Conservation (phyloP, 2,113 vertebrate genomes). For the Cololabis saira region DNA sequence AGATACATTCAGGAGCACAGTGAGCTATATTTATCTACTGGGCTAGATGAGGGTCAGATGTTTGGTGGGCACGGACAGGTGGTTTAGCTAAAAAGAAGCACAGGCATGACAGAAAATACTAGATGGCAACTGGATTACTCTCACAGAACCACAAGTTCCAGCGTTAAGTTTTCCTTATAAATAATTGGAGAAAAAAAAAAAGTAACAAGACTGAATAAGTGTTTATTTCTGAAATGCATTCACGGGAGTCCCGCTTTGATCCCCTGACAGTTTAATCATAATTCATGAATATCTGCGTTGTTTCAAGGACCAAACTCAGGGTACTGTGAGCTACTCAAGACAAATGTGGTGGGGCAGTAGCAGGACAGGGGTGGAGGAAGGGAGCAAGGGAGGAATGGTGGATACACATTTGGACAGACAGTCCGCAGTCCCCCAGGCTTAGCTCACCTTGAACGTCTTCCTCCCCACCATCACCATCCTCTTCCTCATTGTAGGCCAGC, state of each 20-base stretch:
- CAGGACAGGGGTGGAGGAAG: constrained; percentile 65
- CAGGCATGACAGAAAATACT: constrained; percentile 56
- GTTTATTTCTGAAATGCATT: constrained; percentile 12
- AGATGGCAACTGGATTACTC: constrained; percentile 58
- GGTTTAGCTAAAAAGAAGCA: constrained; percentile 62
- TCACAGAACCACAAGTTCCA: constrained; percentile 72
- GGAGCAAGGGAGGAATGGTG: constrained; percentile 72
- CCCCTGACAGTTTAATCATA: constrained; percentile 3
- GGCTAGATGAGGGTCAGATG: constrained; percentile 73
- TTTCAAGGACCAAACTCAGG: constrained; percentile 69
- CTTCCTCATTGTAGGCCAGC: constrained; percentile 99
- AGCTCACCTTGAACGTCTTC: constrained; percentile 99
- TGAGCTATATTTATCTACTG: constrained; percentile 65
- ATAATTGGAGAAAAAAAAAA: background rate
- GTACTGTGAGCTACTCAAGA: constrained; percentile 75
- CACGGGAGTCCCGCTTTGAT: constrained; percentile 29
- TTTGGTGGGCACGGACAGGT: constrained; percentile 74
- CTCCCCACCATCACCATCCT: constrained; percentile 99
- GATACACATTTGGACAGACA: constrained; percentile 70
- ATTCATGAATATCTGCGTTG: constrained; percentile 4
- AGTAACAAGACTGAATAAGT: background rate
- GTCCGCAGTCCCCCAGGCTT: constrained; percentile 78
- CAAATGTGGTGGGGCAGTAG: constrained; percentile 76
- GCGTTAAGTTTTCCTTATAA: constrained; percentile 24
- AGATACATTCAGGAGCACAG: constrained; percentile 64